Conservation (phyloP, 2,888 invertebrate species). For the Iphiclides podalirius region DNA sequence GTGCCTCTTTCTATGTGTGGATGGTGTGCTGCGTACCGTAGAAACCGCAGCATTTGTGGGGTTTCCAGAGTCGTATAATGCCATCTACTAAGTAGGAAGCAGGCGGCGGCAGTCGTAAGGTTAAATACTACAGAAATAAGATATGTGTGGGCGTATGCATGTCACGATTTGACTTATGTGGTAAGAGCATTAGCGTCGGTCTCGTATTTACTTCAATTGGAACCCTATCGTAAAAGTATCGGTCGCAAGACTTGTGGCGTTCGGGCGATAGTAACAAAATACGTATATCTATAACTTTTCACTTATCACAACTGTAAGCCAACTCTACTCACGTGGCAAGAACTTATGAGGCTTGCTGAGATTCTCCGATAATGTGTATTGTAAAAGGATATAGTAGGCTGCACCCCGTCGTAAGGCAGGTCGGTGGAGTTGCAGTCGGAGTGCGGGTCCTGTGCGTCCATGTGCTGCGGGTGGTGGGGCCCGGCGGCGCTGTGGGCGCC, state of each 20-base stretch:
- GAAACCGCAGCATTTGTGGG: constrained; percentile 72
- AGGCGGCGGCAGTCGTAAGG: constrained; percentile 71
- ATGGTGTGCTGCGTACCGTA: constrained; percentile 50
- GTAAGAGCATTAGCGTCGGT: constrained; percentile 23
- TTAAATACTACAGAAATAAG: constrained; percentile 79
- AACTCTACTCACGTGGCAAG: too few relatives aligned
- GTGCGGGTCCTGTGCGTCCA: constrained; percentile 91
- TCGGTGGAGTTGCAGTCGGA: constrained; percentile 96
- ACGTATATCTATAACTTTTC: too few relatives aligned
- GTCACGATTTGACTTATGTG: constrained; percentile 20
- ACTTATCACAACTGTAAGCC: too few relatives aligned
- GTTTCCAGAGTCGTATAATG: constrained; percentile 73
- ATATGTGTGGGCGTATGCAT: constrained; percentile 62
- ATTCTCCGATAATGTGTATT: constrained; percentile 51
- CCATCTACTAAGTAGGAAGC: constrained; percentile 70
- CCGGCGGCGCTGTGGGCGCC: constrained; percentile 89
- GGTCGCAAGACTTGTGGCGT: neutral
- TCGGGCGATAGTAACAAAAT: neutral
- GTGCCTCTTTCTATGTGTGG: neutral
- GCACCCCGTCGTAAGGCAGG: constrained; percentile 94
- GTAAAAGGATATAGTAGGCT: constrained; percentile 97
- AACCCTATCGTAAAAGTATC: neutral
- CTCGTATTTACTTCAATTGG: constrained; percentile 17
- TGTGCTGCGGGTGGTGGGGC: constrained; percentile 86
- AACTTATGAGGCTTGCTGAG: neutral